A percentile compares a stretch with the other conserved stretches of the same genome.
phyloP scores from a whole-genome alignment of 1,140 invertebrate genomes.

The Spodoptera litura region DNA sequence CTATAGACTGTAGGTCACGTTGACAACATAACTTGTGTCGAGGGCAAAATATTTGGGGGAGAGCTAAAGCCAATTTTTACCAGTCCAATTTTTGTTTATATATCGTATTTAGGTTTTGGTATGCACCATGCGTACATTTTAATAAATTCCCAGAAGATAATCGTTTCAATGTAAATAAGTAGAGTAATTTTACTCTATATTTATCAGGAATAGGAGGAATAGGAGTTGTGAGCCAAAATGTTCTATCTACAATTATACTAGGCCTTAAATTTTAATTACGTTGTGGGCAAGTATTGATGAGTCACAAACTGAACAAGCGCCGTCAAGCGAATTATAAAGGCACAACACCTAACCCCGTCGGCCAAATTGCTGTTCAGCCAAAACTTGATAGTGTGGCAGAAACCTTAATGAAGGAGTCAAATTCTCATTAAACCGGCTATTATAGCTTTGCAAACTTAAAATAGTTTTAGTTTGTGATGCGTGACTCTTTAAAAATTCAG shows the following conservation, averaged over 20 bases:
- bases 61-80: conserved; percentile 41
- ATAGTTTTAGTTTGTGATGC: conserved; percentile 28
- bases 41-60: conserved; percentile 50
- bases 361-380: conserved; percentile 36
- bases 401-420: conserved; percentile 40
- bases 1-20: conserved; percentile 74
- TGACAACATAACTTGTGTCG: conserved; percentile 57
- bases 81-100: conserved; percentile 32
- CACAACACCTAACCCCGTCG: conserved; percentile 17
- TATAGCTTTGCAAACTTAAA: conserved; percentile 31
- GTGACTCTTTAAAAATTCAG: conserved; percentile 22
- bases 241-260: not conserved
- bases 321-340: conserved; percentile 13
- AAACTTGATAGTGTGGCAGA: conserved; percentile 35
- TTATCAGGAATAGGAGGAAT: not conserved
- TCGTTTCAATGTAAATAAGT: conserved; percentile 19
- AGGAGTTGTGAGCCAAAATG: not conserved
- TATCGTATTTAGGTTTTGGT: conserved; percentile 29
- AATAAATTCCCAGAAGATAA: not conserved
- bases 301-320: not conserved
- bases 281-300: not conserved
- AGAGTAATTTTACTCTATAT: conserved; percentile 3
- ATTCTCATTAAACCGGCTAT: conserved; percentile 36
- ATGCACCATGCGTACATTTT: conserved; percentile 12
- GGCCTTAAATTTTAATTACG: not conserved